Percentiles rank a stretch among this genome's conserved stretches.
These are phyloP conservation scores for Halesus radiatus DNA, from an alignment of 1,140 invertebrate species.

Conservation along the genomic window DNA sequence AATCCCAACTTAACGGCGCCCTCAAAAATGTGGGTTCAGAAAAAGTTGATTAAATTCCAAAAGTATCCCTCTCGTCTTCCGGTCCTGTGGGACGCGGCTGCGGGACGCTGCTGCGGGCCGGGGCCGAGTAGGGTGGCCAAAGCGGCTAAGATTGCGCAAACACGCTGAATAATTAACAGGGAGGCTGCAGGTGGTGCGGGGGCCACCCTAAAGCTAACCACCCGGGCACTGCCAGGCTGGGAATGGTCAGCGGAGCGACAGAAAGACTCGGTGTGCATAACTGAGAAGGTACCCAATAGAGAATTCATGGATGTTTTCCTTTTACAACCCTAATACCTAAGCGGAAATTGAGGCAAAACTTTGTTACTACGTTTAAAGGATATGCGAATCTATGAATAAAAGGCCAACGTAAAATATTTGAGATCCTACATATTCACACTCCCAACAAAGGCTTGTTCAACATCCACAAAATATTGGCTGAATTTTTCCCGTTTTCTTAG, in stretches of 20 bases:
- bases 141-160: conserved; percentile 50
- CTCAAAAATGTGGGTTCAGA: conserved; percentile 20
- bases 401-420: too few species aligned
- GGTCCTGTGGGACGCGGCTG: background rate
- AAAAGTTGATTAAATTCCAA: conserved; percentile 53
- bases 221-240: background rate
- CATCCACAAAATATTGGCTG: too few species aligned
- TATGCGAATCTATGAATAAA: too few species aligned
- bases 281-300: background rate
- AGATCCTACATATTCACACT: too few species aligned
- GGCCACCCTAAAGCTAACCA: background rate
- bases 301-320: background rate
- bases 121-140: conserved; percentile 17
- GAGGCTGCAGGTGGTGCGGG: conserved; percentile 28
- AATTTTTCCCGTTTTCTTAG: too few species aligned
- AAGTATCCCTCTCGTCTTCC: conserved; percentile 12
- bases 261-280: background rate
- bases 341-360: too few species aligned
- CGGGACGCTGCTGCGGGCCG: too few species aligned
- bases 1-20: conserved; percentile 31
- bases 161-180: conserved; percentile 54
- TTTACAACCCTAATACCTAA: background rate
- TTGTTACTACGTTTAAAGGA: too few species aligned
- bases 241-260: conserved; percentile 9
- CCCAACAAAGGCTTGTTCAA: too few species aligned